Evolutionary conservation across 2,113 vertebrate genomes (phyloP).

Genomic region (Oceanites oceanicus): DNA sequence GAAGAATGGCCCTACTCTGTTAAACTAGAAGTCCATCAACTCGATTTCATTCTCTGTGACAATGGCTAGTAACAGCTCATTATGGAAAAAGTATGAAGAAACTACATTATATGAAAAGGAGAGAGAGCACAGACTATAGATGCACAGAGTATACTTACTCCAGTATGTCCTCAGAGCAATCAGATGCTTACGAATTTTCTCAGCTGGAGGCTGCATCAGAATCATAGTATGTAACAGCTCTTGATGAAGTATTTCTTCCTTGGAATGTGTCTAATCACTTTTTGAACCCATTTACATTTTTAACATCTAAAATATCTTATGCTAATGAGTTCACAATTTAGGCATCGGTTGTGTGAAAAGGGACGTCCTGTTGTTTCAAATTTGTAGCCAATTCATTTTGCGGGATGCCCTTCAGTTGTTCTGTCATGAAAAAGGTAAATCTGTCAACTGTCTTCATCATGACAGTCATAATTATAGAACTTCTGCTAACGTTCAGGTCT

Average conservation of each 20-base stretch:
- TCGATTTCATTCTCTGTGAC: background rate
- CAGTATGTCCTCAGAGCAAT: conserved; percentile 24
- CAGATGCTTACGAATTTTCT: conserved; percentile 50
- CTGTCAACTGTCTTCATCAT: background rate
- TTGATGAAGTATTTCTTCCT: conserved; percentile 56
- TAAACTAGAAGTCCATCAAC: background rate
- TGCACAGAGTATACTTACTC: background rate
- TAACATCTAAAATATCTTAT: conserved; percentile 44
- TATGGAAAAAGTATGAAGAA: background rate
- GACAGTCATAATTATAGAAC: background rate
- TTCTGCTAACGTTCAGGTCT: background rate
- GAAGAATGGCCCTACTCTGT: background rate
- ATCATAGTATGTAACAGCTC: conserved; percentile 40
- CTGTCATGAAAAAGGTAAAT: background rate
- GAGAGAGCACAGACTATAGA: background rate
- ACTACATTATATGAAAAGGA: background rate
- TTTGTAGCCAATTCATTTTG: conserved; percentile 15
- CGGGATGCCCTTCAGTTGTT: background rate
- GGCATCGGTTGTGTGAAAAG: background rate
- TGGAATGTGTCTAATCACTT: conserved; percentile 48
- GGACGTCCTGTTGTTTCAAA: conserved; percentile 51
- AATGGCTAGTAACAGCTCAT: background rate
- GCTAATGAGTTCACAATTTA: conserved; percentile 38
- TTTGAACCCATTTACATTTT: conserved; percentile 64
- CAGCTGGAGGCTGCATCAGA: conserved; percentile 51